These are phyloP conservation scores for Eupithecia dodoneata DNA, from an alignment of 2,888 invertebrate species.

Conservation along the genomic window DNA sequence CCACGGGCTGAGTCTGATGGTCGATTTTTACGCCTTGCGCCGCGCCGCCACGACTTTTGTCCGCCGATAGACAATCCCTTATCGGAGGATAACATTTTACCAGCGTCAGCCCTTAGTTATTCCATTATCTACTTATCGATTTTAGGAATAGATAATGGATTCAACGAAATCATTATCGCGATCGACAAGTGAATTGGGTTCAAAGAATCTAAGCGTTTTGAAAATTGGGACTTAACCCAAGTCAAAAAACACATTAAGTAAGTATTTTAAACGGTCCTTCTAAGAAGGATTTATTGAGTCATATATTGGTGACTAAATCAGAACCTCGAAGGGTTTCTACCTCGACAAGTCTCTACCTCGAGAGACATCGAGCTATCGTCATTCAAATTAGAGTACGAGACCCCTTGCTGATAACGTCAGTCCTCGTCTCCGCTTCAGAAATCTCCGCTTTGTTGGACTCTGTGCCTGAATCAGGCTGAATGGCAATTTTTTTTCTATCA, in stretches of 20 bases:
- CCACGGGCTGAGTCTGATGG: neutral
- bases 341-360: no score
- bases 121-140: slow-evolving; percentile 7
- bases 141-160: neutral
- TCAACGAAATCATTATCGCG: neutral
- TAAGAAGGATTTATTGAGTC: neutral
- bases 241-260: neutral
- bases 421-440: no score
- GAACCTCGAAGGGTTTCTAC: no score
- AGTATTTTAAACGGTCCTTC: neutral
- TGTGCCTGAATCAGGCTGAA: neutral
- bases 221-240: neutral
- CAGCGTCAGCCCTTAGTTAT: neutral
- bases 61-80: neutral
- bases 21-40: neutral
- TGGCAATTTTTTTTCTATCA: neutral
- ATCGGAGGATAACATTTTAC: neutral
- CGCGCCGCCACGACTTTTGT: neutral
- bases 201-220: neutral
- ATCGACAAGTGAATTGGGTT: neutral
- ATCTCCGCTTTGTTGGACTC: no score
- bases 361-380: no score
- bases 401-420: no score
- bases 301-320: neutral
- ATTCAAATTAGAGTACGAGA: no score